phyloP scores from a whole-genome alignment of 2,888 invertebrate species.

The Aleiodes alternator region DNA sequence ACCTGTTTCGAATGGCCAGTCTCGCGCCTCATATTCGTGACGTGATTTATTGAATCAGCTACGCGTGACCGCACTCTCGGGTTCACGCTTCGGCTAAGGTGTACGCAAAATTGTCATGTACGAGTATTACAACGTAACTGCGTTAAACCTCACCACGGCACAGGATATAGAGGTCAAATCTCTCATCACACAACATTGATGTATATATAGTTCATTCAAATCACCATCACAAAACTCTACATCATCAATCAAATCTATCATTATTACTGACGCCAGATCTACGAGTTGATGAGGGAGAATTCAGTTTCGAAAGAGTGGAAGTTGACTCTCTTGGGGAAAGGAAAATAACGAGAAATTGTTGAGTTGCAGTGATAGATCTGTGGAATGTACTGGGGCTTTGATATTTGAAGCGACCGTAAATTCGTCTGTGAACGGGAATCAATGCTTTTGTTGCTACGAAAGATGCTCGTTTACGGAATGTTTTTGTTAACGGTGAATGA shows the following conservation, averaged over 20 bases:
- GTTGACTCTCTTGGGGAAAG: neutral
- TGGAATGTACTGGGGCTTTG: no score
- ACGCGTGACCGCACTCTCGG: constrained; percentile 9
- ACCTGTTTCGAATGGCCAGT: constrained; percentile 28
- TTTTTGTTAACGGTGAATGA: no score
- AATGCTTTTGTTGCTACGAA: no score
- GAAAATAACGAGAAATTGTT: neutral
- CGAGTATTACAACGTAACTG: constrained; percentile 10
- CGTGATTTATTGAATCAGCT: constrained; percentile 25
- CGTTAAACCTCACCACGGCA: neutral
- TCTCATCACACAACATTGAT: constrained; percentile 8
- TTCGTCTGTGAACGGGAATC: no score
- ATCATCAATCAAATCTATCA: neutral
- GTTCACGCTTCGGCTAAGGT: constrained; percentile 22
- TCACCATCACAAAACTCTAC: neutral
- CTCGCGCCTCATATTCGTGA: constrained; percentile 37
- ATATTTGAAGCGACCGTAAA: no score
- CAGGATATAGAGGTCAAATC: constrained; percentile 6
- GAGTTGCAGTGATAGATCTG: neutral
- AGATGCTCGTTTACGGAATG: no score
- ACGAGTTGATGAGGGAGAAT: no score
- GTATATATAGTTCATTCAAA: neutral
- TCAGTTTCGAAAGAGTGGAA: no score
- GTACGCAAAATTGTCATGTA: constrained; percentile 11
- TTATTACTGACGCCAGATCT: no score